Evolutionary conservation across 1,140 invertebrate genomes (phyloP).

Genomic region (Drosophila insularis): DNA sequence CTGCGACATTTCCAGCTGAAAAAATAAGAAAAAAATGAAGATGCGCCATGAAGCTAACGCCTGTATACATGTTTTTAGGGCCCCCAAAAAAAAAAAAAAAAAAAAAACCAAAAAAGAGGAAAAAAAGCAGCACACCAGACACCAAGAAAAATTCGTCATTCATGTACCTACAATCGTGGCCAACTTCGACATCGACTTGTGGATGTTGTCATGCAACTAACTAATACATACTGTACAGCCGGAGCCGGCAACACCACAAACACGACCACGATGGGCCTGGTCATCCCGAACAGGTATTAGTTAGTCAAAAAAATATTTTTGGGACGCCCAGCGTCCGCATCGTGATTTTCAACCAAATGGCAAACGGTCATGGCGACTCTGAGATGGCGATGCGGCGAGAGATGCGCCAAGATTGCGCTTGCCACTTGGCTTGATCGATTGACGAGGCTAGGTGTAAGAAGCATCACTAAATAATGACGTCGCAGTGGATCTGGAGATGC

Average conservation of each 20-base stretch:
- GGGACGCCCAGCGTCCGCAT: slow-evolving; percentile 73
- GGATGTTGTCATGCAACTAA: slow-evolving; percentile 68
- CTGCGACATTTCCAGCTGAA: slow-evolving; percentile 56
- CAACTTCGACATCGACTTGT: slow-evolving; percentile 27
- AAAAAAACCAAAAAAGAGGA: neutral
- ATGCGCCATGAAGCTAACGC: slow-evolving; percentile 63
- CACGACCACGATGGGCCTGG: slow-evolving; percentile 46
- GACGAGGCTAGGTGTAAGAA: slow-evolving; percentile 21
- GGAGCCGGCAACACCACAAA: slow-evolving; percentile 31
- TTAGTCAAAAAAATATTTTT: slow-evolving; percentile 50
- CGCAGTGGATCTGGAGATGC: neutral
- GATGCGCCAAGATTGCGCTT: slow-evolving; percentile 3
- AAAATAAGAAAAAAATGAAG: slow-evolving; percentile 26
- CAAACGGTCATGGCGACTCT: slow-evolving; percentile 70
- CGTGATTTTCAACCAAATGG: slow-evolving; percentile 62
- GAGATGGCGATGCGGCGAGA: slow-evolving; percentile 8
- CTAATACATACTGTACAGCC: neutral
- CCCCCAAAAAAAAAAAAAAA: slow-evolving; percentile 58
- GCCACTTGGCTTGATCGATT: slow-evolving; percentile 29
- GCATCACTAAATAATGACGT: slow-evolving; percentile 31
- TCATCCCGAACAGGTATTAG: slow-evolving; percentile 78
- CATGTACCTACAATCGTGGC: slow-evolving; percentile 64
- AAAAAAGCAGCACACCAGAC: neutral
- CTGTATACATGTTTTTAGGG: slow-evolving; percentile 66
- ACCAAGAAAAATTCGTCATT: slow-evolving; percentile 66